These are phyloP conservation scores for Ephestia elutella DNA, from an alignment of 1,140 invertebrate species.

Conservation along the genomic window DNA sequence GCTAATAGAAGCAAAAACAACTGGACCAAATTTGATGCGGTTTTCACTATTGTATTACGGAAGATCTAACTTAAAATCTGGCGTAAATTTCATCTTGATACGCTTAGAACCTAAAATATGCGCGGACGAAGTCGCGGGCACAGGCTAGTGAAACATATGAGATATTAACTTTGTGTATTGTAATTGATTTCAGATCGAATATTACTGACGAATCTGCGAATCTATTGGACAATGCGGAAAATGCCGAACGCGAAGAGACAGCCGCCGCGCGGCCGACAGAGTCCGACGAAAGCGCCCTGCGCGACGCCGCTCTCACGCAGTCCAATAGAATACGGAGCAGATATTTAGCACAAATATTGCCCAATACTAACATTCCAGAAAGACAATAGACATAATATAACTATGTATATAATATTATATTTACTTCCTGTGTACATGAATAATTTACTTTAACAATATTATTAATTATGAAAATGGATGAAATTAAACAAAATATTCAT, in stretches of 20 bases:
- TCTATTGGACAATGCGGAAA: slow-evolving; percentile 50
- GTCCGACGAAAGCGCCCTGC: slow-evolving; percentile 12
- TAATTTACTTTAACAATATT: neutral
- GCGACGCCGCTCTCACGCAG: slow-evolving; percentile 36
- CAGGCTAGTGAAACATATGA: no score
- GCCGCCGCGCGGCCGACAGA: slow-evolving; percentile 29
- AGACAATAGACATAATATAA: slow-evolving; percentile 32
- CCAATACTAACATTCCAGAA: slow-evolving; percentile 54
- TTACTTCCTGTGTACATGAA: no score
- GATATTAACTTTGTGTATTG: neutral
- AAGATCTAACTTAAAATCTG: no score
- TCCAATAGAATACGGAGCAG: slow-evolving; percentile 59
- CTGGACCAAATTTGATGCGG: no score
- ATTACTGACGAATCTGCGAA: slow-evolving; percentile 53
- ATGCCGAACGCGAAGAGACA: slow-evolving; percentile 47
- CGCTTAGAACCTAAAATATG: no score
- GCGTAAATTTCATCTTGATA: no score
- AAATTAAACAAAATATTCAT: neutral
- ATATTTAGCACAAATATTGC: slow-evolving; percentile 63
- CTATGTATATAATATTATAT: no score
- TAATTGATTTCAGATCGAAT: slow-evolving; percentile 2
- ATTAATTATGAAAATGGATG: neutral
- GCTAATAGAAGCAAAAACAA: no score
- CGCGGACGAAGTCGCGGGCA: no score
- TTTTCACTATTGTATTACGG: no score